phyloP scores from a whole-genome alignment of 2,113 vertebrate species.

The Euleptes europaea region DNA sequence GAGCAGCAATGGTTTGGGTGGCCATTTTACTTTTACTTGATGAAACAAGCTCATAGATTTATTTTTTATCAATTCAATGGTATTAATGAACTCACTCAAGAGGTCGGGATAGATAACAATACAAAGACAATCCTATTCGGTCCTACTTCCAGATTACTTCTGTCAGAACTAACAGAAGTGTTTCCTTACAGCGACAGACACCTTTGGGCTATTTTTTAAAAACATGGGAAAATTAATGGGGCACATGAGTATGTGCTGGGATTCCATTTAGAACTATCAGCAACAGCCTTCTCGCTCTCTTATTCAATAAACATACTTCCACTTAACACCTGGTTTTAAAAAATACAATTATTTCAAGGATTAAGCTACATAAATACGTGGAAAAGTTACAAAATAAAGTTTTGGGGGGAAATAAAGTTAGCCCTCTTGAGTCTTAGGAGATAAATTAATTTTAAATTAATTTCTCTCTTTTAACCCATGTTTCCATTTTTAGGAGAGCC shows the following conservation, averaged over 20 bases:
- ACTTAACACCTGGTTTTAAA: fast-evolving
- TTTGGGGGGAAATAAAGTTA: too few relatives aligned
- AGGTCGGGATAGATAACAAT: neutral
- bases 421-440: too few relatives aligned
- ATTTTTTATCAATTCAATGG: neutral
- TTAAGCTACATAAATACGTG: neutral
- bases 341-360: neutral
- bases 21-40: neutral
- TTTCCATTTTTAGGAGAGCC: neutral
- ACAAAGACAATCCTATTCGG: neutral
- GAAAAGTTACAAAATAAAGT: neutral
- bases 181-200: neutral
- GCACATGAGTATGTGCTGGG: neutral
- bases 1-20: neutral
- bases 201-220: neutral
- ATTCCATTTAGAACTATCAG: neutral
- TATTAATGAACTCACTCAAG: neutral
- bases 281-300: fast-evolving
- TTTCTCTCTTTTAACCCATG: too few relatives aligned
- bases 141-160: too few relatives aligned
- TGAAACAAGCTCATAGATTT: neutral
- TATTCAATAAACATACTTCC: fast-evolving
- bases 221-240: neutral
- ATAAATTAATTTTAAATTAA: too few relatives aligned
- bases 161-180: neutral